phyloP scores from a whole-genome alignment of 2,888 invertebrate genomes.

The Eilema caniola region DNA sequence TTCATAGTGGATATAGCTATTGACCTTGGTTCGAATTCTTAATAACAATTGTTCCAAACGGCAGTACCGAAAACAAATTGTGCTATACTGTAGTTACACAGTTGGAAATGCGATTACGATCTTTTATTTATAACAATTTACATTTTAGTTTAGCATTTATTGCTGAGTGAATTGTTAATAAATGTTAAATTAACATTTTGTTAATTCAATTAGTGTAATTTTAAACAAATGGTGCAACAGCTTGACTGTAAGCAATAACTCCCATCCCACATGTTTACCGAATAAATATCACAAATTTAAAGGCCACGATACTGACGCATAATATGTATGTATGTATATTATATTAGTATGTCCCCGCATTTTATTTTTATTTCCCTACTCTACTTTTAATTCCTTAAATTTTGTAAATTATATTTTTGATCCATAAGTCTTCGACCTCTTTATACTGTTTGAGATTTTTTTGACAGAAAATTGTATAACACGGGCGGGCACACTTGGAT shows the following conservation, averaged over 20 bases:
- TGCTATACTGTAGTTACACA: constrained; percentile 49
- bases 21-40: constrained; percentile 60
- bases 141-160: constrained; percentile 61
- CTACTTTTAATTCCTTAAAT: too few species aligned
- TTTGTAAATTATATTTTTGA: too few species aligned
- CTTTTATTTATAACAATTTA: constrained; percentile 63
- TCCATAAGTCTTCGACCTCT: too few species aligned
- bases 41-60: constrained; percentile 69
- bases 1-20: constrained; percentile 45
- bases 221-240: constrained; percentile 55
- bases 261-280: constrained; percentile 37
- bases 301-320: background rate
- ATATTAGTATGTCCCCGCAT: constrained; percentile 9
- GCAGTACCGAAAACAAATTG: constrained; percentile 66
- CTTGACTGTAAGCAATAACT: constrained; percentile 37
- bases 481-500: too few species aligned
- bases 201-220: constrained; percentile 58
- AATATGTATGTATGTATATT: background rate
- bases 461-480: background rate
- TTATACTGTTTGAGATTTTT: background rate
- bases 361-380: too few species aligned
- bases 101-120: constrained; percentile 67
- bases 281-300: constrained; percentile 2
- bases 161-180: constrained; percentile 57
- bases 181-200: constrained; percentile 59